Base-by-base conservation (phyloP, 2,888 invertebrate species). In the Apoda limacodes region DNA sequence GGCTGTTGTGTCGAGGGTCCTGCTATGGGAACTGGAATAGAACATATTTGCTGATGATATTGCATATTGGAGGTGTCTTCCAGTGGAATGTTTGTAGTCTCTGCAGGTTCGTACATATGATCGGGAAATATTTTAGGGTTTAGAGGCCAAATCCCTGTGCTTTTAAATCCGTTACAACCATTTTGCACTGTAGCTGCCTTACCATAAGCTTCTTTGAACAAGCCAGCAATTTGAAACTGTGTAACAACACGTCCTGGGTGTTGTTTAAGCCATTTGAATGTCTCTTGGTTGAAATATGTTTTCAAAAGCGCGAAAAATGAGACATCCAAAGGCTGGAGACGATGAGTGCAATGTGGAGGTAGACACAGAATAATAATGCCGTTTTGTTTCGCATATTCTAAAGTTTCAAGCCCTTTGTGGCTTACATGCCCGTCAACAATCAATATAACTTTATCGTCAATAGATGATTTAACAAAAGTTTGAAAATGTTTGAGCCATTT, bases 221-320 rank as follows among this genome's bases (percentile, higher is more conserved):
- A 30, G 20, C 26, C 34, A 11, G 33, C 45, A 13, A 60, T 42
- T 32, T 57, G 46, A 32, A 42, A 46, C 17, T 44, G 45, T 9
- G 52, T 55, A 7, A 57, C 50, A 12, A 43, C 41, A 22, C 50
- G 31, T 13, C 50, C 55, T 28, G 52, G 51, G 37, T 60, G 42
- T 13, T 17, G 26, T 30, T 41, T 50, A 3, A 50, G 37, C 50
- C 47, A 57, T 10, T 24, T 45, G n/a, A 30, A 22, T 17, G 51
- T 35, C 32, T 50, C 49, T 43, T 54, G 48, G 22, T 47, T 42
- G 30, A 46, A 56, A 41, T 35, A 28, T 3, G 31, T 35, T n/a
- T 31, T 31, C 7, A 28, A 11, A n/a, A 28, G 35, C 9, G 21
- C 28, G 13, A 22, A 29, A 32, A 29, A 13, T 1, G 12, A 17